Evolutionary conservation across 1,140 invertebrate species (phyloP), one percentile per base, ranked within the genome.

Genomic region (Drosophila albomicans): DNA sequence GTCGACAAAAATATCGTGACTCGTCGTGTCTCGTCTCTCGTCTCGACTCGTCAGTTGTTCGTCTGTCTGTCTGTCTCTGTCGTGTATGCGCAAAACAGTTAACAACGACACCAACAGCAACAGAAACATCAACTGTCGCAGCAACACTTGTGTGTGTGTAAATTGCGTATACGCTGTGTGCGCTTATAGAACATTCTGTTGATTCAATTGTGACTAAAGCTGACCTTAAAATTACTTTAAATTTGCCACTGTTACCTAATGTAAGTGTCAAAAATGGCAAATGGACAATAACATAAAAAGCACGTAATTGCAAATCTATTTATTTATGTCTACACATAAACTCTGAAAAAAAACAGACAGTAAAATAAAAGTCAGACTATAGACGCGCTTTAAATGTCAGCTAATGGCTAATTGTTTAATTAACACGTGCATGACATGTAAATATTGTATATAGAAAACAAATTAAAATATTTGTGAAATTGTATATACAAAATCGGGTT

Each of bases 361-460:
- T 41, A 20, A 5, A 68, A 45, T 48, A 68, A 10, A 49, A 57
- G 25, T 6, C 13, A 11, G 8, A 35, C 48, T 32, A 67, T 74
- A 57, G 72, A 87, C 70, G 66, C 67, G 65, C 82, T 70, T 70
- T 73, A 71, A 78, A 85, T 46, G 41, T 43, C 58, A 78, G 66
- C 67, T 5, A 41, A 57, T 41, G 15, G 54, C 54, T 75, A 70
- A 88, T 62, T 72, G 76, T 89, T 66, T 80, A 59, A 82, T 87
- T 87, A 88, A 80, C 76, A 87, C 84, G 76, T 88, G 82, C 58
- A 66, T 69, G 71, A 65, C 20, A 46, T 54, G 30, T 8, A 54
- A 32, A n/a, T 56, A 51, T n/a, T 38, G 10, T 38, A 38, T 0
- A 38, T 38, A 38, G 8, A 64, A 73, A 66, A 61, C 51, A 77